Evolutionary conservation across 2,888 invertebrate genomes (phyloP).

Genomic region (Tillus elongatus): DNA sequence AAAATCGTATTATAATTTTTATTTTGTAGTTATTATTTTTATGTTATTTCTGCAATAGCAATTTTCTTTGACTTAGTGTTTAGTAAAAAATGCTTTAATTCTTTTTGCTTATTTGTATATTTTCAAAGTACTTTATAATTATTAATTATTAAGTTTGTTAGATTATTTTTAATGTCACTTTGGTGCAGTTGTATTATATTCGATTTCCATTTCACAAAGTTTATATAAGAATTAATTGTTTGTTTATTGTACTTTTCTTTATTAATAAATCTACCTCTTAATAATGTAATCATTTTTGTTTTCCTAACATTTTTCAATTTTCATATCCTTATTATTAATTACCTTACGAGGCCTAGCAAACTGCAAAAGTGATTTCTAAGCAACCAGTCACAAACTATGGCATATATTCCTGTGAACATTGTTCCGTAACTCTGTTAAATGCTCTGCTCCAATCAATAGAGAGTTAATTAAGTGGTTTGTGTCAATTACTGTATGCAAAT

Average conservation of each 20-base stretch:
- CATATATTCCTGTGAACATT: too few species aligned
- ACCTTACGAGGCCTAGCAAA: too few species aligned
- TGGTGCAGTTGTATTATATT: constrained; percentile 33
- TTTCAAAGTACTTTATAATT: constrained; percentile 15
- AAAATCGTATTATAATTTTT: constrained; percentile 10
- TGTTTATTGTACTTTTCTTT: constrained; percentile 42
- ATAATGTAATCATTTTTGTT: too few species aligned
- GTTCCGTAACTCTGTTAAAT: too few species aligned
- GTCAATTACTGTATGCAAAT: too few species aligned
- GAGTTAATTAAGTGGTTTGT: too few species aligned
- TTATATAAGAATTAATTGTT: constrained; percentile 37
- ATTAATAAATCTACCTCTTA: constrained; percentile 46
- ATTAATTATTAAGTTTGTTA: constrained; percentile 25
- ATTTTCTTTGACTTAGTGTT: constrained; percentile 34
- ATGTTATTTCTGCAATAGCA: constrained; percentile 10
- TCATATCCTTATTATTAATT: too few species aligned
- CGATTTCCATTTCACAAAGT: constrained; percentile 31
- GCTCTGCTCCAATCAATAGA: too few species aligned
- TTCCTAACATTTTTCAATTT: too few species aligned
- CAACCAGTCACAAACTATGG: too few species aligned
- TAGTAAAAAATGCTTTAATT: constrained; percentile 30
- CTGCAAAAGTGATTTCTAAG: too few species aligned
- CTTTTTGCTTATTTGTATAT: constrained; percentile 12
- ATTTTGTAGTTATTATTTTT: constrained; percentile 3
- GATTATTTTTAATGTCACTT: constrained; percentile 28